These are phyloP conservation scores for Chroicocephalus ridibundus DNA, from an alignment of 2,113 vertebrate genomes.

Conservation along the genomic window DNA sequence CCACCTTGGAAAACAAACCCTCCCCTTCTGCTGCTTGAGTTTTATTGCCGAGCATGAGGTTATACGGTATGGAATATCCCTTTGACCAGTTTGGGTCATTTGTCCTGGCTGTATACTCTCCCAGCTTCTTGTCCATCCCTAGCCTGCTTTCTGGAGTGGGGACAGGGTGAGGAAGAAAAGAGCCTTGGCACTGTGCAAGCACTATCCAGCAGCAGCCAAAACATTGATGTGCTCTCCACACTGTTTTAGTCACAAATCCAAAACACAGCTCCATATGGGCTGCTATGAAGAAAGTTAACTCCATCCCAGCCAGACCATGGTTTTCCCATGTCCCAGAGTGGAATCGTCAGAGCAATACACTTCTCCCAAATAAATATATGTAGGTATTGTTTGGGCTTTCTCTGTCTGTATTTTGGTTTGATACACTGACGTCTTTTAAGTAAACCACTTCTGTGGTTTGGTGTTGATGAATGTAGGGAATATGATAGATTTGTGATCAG, in stretches of 20 bases:
- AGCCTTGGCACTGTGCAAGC: not conserved
- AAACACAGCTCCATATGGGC: not conserved
- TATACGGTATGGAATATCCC: not conserved
- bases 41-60: not conserved
- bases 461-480: not conserved
- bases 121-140: not conserved
- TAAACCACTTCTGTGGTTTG: not conserved
- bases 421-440: not conserved
- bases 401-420: not conserved
- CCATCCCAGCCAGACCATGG: not conserved
- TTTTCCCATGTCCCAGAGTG: not conserved
- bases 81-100: not conserved
- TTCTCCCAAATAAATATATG: not conserved
- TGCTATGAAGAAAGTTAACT: not conserved
- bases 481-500: not conserved
- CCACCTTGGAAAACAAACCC: not conserved
- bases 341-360: not conserved
- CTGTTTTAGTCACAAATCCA: not conserved
- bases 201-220: not conserved
- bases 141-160: not conserved
- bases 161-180: not conserved
- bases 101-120: not conserved
- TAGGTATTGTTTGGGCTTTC: not conserved
- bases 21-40: not conserved
- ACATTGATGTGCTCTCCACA: not conserved